phyloP scores from a whole-genome alignment of 1,140 invertebrate genomes.

The Macrobrachium nipponense region DNA sequence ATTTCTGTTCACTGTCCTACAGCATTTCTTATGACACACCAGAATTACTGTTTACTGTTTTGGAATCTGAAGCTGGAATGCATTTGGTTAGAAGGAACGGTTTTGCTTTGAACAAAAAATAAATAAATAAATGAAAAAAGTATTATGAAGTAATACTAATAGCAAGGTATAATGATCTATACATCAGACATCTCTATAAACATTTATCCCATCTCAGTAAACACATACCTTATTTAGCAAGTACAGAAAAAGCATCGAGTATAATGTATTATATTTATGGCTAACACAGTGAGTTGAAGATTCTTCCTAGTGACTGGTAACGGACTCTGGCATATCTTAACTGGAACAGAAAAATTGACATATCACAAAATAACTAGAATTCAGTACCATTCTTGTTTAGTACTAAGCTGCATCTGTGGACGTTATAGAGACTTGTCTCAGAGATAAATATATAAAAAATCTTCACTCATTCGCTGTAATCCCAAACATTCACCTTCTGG shows the following conservation, averaged over 20 bases:
- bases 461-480: slow-evolving; percentile 18
- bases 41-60: neutral
- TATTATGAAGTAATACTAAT: slow-evolving; percentile 21
- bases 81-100: slow-evolving; percentile 19
- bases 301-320: slow-evolving; percentile 27
- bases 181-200: slow-evolving; percentile 25
- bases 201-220: slow-evolving; percentile 22
- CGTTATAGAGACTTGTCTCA: slow-evolving; percentile 13
- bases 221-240: slow-evolving; percentile 35
- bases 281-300: neutral
- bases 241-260: slow-evolving; percentile 41
- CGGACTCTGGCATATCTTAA: slow-evolving; percentile 23
- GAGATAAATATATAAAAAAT: slow-evolving; percentile 12
- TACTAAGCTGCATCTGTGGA: slow-evolving; percentile 24
- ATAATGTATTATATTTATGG: slow-evolving; percentile 11
- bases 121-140: neutral
- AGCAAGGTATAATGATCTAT: slow-evolving; percentile 27
- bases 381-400: slow-evolving; percentile 7
- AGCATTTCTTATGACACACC: neutral
- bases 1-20: neutral
- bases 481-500: slow-evolving; percentile 21
- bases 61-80: slow-evolving; percentile 33
- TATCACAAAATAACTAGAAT: neutral
- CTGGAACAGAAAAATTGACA: neutral
- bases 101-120: slow-evolving; percentile 18